Conservation (phyloP, 2,113 vertebrate genomes). For the Onychorhynchus coronatus region DNA sequence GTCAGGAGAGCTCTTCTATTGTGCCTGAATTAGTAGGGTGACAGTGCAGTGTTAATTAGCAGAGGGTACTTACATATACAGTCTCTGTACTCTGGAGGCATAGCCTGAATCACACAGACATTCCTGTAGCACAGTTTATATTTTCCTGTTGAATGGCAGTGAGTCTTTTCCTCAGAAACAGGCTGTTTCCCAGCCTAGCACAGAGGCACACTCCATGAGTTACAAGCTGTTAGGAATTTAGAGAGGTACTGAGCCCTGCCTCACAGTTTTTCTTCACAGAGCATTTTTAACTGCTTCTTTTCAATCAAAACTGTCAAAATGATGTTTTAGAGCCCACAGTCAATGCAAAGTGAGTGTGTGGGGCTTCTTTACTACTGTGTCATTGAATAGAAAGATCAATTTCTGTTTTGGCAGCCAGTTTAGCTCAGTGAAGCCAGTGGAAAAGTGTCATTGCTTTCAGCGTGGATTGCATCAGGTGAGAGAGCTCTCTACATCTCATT, state of each 20-base stretch:
- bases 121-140: neutral
- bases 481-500: neutral
- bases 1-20: neutral
- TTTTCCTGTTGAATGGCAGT: neutral
- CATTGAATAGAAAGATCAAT: slow-evolving; percentile 34
- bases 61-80: neutral
- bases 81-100: neutral
- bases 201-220: neutral
- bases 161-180: neutral
- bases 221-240: slow-evolving; percentile 13
- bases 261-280: slow-evolving; percentile 24
- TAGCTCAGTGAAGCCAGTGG: neutral
- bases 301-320: slow-evolving; percentile 56
- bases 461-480: neutral
- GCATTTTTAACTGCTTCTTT: slow-evolving; percentile 52
- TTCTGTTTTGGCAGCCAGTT: slow-evolving; percentile 1
- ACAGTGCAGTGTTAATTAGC: neutral
- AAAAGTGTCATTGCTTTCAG: neutral
- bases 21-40: neutral
- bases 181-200: neutral
- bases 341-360: neutral
- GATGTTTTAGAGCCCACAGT: neutral
- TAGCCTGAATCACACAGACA: neutral
- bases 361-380: slow-evolving; percentile 8
- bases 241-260: neutral